Conservation (phyloP, 2,797 vertebrate species). For the Enteromius anoplus region DNA sequence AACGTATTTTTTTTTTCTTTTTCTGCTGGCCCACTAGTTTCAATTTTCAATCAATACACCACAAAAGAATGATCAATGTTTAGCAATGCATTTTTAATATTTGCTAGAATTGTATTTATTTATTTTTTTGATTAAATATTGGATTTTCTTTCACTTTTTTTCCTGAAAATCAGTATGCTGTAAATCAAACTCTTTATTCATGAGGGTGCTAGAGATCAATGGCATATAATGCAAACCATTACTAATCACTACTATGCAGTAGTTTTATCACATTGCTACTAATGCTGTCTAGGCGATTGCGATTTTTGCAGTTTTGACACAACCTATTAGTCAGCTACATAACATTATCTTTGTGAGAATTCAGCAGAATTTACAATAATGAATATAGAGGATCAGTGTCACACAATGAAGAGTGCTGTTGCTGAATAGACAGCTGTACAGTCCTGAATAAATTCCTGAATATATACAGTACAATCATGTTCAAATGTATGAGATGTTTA, state of each 20-base stretch:
- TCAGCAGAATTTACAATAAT: constrained; percentile 20
- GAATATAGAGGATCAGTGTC: background rate
- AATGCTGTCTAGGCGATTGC: background rate
- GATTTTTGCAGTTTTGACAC: background rate
- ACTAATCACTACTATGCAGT: background rate
- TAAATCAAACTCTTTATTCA: background rate
- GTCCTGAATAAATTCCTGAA: background rate
- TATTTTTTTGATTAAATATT: background rate
- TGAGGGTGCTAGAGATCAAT: background rate
- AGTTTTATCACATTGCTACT: background rate
- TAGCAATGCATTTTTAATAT: background rate
- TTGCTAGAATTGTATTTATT: background rate
- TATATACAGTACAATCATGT: background rate
- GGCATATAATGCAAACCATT: background rate
- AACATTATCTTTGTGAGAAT: background rate
- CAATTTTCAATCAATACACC: background rate
- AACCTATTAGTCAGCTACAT: background rate
- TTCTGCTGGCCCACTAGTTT: background rate
- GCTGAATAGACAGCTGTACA: background rate
- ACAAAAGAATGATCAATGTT: background rate
- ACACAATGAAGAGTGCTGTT: background rate
- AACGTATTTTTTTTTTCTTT: background rate
- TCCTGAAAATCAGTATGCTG: too few relatives aligned
- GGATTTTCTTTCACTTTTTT: background rate
- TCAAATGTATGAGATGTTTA: background rate